Evolutionary conservation across 2,888 invertebrate species (phyloP).

Genomic region (Hermaeophaga mercurialis): DNA sequence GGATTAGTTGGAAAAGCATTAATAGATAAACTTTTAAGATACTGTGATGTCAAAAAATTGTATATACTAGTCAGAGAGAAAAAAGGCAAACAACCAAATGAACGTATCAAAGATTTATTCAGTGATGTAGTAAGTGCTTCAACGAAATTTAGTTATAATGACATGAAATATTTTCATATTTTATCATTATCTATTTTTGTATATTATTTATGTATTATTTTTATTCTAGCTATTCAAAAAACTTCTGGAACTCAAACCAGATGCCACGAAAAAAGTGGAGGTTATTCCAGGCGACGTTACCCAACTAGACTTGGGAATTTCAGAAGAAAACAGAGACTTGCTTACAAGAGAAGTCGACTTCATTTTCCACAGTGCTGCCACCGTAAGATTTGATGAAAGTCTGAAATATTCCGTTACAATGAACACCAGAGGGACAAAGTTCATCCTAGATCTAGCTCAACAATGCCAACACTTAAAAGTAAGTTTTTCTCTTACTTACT

Average conservation of each 20-base stretch:
- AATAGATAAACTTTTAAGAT: slow-evolving; percentile 56
- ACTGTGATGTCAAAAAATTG: slow-evolving; percentile 53
- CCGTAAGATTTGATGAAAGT: slow-evolving; percentile 70
- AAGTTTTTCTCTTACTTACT: too few species aligned
- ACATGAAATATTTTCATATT: too few species aligned
- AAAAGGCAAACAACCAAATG: slow-evolving; percentile 51
- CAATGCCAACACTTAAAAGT: slow-evolving; percentile 55
- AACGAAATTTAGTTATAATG: too few species aligned
- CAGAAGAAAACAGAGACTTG: slow-evolving; percentile 55
- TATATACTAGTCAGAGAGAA: slow-evolving; percentile 55
- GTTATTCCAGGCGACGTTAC: slow-evolving; percentile 62
- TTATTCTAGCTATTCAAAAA: slow-evolving; percentile 80
- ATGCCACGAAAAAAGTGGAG: slow-evolving; percentile 62
- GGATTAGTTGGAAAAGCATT: slow-evolving; percentile 59
- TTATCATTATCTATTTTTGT: too few species aligned
- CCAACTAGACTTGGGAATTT: slow-evolving; percentile 56
- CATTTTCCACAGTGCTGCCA: slow-evolving; percentile 78
- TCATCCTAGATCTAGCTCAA: slow-evolving; percentile 48
- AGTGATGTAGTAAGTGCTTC: slow-evolving; percentile 42
- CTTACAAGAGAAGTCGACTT: slow-evolving; percentile 63
- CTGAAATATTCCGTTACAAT: slow-evolving; percentile 66
- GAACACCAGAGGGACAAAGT: slow-evolving; percentile 63
- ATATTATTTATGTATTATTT: too few species aligned
- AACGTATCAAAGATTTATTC: slow-evolving; percentile 55
- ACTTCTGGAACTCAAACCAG: slow-evolving; percentile 63